phyloP scores from a whole-genome alignment of 2,113 vertebrate species.

The Paramisgurnus dabryanus region DNA sequence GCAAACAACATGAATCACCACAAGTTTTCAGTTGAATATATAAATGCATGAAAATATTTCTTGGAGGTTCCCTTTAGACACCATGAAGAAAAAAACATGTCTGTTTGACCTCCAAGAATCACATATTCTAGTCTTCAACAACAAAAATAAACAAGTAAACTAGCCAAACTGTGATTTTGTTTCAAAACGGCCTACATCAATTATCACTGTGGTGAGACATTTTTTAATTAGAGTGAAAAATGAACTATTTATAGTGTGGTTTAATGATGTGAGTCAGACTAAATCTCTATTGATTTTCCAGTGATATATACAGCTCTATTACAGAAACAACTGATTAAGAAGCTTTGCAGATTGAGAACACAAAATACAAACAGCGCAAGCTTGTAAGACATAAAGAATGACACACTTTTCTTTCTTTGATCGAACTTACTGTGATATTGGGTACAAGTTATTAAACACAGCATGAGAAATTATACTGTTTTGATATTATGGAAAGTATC shows the following conservation, averaged over 20 bases:
- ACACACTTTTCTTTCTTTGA: conserved; percentile 34
- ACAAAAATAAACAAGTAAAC: conserved; percentile 15
- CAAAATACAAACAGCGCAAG: conserved; percentile 3
- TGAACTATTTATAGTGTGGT: conserved; percentile 70
- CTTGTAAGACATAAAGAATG: conserved; percentile 24
- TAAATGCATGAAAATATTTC: too few relatives aligned
- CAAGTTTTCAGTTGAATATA: neutral
- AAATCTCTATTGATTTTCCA: conserved; percentile 74
- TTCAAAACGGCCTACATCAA: conserved; percentile 57
- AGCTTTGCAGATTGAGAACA: conserved; percentile 58
- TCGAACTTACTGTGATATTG: neutral
- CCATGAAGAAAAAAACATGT: neutral
- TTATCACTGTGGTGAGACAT: conserved; percentile 62
- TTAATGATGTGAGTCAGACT: conserved; percentile 71
- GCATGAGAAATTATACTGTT: neutral
- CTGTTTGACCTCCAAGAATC: neutral
- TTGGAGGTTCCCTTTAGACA: neutral
- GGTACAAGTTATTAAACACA: neutral
- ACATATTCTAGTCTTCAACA: neutral
- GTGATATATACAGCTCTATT: conserved; percentile 78
- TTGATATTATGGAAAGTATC: neutral
- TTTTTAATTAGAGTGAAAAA: conserved; percentile 68
- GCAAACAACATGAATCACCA: neutral
- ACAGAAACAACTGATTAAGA: conserved; percentile 73
- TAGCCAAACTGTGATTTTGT: conserved; percentile 34